phyloP scores from a whole-genome alignment of 2,888 invertebrate species.

The Tenthredo amoena region DNA sequence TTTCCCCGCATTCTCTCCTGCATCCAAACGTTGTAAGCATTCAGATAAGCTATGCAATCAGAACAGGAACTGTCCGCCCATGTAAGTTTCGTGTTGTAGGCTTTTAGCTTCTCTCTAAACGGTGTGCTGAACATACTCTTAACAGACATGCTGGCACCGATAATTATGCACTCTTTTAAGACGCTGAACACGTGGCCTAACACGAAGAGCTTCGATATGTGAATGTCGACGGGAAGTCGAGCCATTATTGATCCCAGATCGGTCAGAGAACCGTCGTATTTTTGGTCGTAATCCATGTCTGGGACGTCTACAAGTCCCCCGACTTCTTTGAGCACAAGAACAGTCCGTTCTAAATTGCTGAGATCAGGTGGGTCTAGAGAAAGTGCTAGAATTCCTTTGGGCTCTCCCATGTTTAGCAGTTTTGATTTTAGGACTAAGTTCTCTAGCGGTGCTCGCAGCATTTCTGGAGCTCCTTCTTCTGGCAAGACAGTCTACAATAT shows the following conservation, averaged over 20 bases:
- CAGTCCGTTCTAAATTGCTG: conserved; percentile 88
- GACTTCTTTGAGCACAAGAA: conserved; percentile 92
- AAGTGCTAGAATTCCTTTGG: conserved; percentile 89
- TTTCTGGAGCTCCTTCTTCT: conserved; percentile 86
- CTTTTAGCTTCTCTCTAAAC: conserved; percentile 84
- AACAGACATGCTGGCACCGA: conserved; percentile 91
- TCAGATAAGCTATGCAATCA: conserved; percentile 90
- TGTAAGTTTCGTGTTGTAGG: conserved; percentile 87
- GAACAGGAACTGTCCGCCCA: conserved; percentile 93
- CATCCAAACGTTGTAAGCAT: conserved; percentile 91
- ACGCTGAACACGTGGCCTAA: conserved; percentile 93
- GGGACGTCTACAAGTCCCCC: conserved; percentile 87
- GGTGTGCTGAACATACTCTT: conserved; percentile 90
- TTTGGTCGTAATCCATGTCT: conserved; percentile 78
- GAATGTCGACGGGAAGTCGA: conserved; percentile 90
- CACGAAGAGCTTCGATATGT: conserved; percentile 90
- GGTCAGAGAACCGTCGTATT: conserved; percentile 92
- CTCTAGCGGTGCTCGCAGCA: conserved; percentile 90
- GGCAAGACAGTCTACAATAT: conserved; percentile 78
- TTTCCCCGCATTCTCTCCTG: conserved; percentile 81
- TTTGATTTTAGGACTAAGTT: conserved; percentile 90
- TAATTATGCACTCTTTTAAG: conserved; percentile 91
- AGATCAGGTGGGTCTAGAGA: conserved; percentile 94
- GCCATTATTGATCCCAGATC: conserved; percentile 92
- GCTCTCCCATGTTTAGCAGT: conserved; percentile 88